Base-by-base conservation (phyloP, 2,113 vertebrate species). In the Lagopus leucura region DNA sequence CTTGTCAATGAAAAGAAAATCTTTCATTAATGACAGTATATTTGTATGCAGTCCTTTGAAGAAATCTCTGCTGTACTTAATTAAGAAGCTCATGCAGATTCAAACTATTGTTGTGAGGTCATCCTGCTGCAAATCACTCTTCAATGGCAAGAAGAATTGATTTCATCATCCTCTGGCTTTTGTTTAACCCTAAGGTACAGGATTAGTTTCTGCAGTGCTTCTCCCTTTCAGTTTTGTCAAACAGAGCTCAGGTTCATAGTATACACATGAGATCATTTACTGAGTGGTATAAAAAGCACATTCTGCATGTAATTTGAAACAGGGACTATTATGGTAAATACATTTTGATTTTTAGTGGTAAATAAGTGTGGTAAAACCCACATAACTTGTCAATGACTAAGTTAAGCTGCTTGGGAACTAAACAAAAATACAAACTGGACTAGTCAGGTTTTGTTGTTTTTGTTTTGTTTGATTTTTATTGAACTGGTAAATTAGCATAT, bases 251-350 rank as follows among this genome's bases (percentile, higher is more conserved):
- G 28, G 63, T 96, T 98, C 97, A 93, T 70, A 50, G 27, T 63
- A 84, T 70, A 83, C 93, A 88, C 38, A 81, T 90, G 92, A 97
- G 82, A 93, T 76, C 88, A 82, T 96, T 97, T 97, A 96, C 74
- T 93, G 97, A 97, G 88, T 95, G 87, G 85, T 96, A 89, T 25
- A 90, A 90, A 82, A 82, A 94, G 48, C 71, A 84, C 11, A 40
- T 88, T 97, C 91, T 92, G 34, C 88, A 10, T 11, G 82, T 88
- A 97, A 97, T 80, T 42, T 78, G 88, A 97, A 92, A 97, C 20
- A 74, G 22, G 78, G 48, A 30, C 55, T 74, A 86, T 88, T 88
- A 67, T 38, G 54, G 60, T 66, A 93, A 80, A 91, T 81, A 88
- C 4, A 47, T 71, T 96, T 89, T 83, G 58, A 67, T 89, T 96